Conservation (phyloP, 2,888 invertebrate species). For the Phortica okadai region DNA sequence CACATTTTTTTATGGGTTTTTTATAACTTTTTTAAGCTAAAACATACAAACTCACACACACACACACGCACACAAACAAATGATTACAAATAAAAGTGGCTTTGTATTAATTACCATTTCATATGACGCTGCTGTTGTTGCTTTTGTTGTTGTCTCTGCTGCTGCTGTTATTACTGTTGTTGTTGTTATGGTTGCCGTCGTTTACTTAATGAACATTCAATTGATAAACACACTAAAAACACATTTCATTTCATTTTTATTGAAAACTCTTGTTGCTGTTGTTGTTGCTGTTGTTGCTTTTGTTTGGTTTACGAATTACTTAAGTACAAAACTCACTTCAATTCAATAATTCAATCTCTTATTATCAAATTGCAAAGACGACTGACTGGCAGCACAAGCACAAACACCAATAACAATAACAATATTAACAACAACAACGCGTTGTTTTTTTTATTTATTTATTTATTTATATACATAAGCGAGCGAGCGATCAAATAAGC, state of each 20-base stretch:
- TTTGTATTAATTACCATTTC: constrained; percentile 70
- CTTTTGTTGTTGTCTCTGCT: constrained; percentile 34
- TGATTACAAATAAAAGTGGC: constrained; percentile 43
- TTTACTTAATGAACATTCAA: constrained; percentile 66
- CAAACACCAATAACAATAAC: constrained; percentile 28
- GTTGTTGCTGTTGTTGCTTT: constrained; percentile 22
- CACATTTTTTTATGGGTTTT: constrained; percentile 60
- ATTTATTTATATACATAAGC: constrained; percentile 41
- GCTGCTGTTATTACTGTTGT: constrained; percentile 33
- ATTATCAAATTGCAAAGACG: constrained; percentile 47
- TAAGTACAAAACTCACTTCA: constrained; percentile 57
- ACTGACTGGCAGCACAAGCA: constrained; percentile 39
- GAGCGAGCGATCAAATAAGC: not conserved
- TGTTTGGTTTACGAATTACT: not conserved
- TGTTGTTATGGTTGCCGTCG: constrained; percentile 52
- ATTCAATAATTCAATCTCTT: constrained; percentile 65
- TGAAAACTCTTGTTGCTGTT: constrained; percentile 35
- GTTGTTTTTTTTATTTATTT: constrained; percentile 11
- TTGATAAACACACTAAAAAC: constrained; percentile 61
- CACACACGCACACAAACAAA: not conserved
- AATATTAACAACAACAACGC: constrained; percentile 2
- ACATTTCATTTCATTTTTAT: constrained; percentile 37
- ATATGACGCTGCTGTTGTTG: constrained; percentile 48
- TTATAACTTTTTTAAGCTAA: not conserved
- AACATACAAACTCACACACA: not conserved